These are phyloP conservation scores for Drosophila mercatorum DNA, from an alignment of 2,888 invertebrate genomes.

Conservation along the genomic window DNA sequence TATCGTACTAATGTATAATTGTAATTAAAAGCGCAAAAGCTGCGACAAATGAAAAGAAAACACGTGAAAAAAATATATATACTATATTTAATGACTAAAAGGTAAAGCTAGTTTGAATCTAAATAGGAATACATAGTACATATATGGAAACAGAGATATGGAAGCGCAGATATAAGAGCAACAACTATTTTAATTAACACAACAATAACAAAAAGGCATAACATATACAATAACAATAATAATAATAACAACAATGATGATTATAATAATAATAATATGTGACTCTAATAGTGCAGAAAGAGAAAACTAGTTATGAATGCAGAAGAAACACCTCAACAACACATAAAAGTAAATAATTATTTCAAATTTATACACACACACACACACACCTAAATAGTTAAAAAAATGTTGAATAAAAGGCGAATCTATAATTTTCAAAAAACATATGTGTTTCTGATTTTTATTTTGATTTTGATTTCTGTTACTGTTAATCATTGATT, in stretches of 20 bases:
- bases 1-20: conserved; percentile 70
- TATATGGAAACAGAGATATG: conserved; percentile 53
- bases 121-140: conserved; percentile 64
- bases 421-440: conserved; percentile 56
- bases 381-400: conserved; percentile 47
- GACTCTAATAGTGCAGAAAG: conserved; percentile 31
- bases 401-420: conserved; percentile 61
- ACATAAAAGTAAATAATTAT: conserved; percentile 25
- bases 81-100: conserved; percentile 52
- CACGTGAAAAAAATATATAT: conserved; percentile 47
- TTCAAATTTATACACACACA: conserved; percentile 54
- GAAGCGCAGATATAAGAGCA: conserved; percentile 52
- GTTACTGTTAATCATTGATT: neutral
- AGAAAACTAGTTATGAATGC: conserved; percentile 23
- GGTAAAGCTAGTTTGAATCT: conserved; percentile 73
- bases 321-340: conserved; percentile 21
- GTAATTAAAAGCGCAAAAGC: conserved; percentile 51
- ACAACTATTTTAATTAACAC: conserved; percentile 71
- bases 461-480: conserved; percentile 10
- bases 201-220: conserved; percentile 69
- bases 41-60: conserved; percentile 46
- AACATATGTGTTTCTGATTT: conserved; percentile 36
- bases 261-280: conserved; percentile 10
- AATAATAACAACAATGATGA: conserved; percentile 33
- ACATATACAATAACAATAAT: conserved; percentile 64